Base-by-base conservation (phyloP, 2,797 vertebrate genomes). In the Notolabrus celidotus region DNA sequence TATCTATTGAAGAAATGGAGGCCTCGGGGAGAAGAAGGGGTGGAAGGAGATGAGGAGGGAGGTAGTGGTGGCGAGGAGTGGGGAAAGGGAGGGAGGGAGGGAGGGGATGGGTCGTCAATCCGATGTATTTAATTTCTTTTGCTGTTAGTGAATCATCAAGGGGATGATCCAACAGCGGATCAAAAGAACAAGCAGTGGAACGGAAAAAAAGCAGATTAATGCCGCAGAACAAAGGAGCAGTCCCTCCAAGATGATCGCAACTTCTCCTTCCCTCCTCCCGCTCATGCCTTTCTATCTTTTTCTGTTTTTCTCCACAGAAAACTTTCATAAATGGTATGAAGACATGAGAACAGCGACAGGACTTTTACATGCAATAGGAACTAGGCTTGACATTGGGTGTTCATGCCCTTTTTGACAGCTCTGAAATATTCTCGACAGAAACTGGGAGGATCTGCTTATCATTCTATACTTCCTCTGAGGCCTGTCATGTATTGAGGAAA, bases 51-150 rank as follows among this genome's bases (percentile, higher is more conserved):
- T 69, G 82, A 82, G 76, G 83, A 74, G 84, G 71, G 82, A 76
- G 84, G 82, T 19, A 56, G 69, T 75, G 81, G 71, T 71, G 79
- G 75, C 7, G 53, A 75, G 78, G 77, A 75, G 68, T 56, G 47
- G 67, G 47, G 55, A 49, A 23, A 22, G 7, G 7, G 29, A 25
- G 46, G 19, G 74, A 54, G 55, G 62, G 11, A 27, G 34, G 61
- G 53, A 43, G 71, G 61, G 46, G 50, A 52, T 47, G 61, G 79
- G 78, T 82, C 81, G 83, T 92, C 91, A 93, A 91, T 92, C 86
- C 79, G 74, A 86, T 91, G 86, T 91, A 92, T 93, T 94, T 91
- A 92, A 92, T 94, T 94, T 94, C 85, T 93, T 90, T 86, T 90
- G 91, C 91, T 88, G 91, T 92, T 87, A 77, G 87, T 89, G 93